Conservation (phyloP, 1,140 invertebrate genomes). For the Drosophila jambulina region DNA sequence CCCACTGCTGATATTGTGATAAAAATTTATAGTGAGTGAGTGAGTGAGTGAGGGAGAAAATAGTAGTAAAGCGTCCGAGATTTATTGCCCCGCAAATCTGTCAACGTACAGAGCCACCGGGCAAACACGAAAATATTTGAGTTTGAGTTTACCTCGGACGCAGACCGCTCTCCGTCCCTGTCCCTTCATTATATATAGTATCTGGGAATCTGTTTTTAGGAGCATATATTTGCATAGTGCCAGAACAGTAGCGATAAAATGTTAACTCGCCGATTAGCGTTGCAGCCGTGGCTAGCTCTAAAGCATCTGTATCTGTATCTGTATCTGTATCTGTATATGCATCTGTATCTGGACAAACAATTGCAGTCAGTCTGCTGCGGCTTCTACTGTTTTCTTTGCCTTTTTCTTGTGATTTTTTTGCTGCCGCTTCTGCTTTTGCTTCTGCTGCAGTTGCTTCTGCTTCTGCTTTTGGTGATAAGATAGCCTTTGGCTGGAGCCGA, state of each 20-base stretch:
- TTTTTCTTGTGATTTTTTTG: slow-evolving; percentile 9
- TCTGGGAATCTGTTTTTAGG: slow-evolving; percentile 57
- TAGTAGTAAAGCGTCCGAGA: slow-evolving; percentile 63
- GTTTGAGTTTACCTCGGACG: slow-evolving; percentile 64
- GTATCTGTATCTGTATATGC: slow-evolving; percentile 5
- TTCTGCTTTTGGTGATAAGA: slow-evolving; percentile 63
- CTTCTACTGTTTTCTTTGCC: slow-evolving; percentile 6
- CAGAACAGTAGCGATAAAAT: slow-evolving; percentile 84
- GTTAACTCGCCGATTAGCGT: slow-evolving; percentile 79
- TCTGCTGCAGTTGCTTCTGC: slow-evolving; percentile 18
- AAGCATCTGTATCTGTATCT: slow-evolving; percentile 22
- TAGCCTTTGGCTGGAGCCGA: slow-evolving; percentile 68
- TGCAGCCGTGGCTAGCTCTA: slow-evolving; percentile 22
- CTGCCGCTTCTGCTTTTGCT: slow-evolving; percentile 9
- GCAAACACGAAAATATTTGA: slow-evolving; percentile 81
- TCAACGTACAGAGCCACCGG: slow-evolving; percentile 67
- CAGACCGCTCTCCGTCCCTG: background rate
- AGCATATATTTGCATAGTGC: slow-evolving; percentile 81
- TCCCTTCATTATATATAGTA: slow-evolving; percentile 20
- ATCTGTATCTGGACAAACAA: slow-evolving; percentile 61
- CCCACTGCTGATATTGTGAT: slow-evolving; percentile 68
- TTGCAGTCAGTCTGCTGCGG: slow-evolving; percentile 56
- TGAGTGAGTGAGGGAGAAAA: slow-evolving; percentile 19
- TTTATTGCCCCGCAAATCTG: slow-evolving; percentile 78
- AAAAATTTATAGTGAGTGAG: slow-evolving; percentile 59